A percentile compares a stretch with the other conserved stretches of the same genome.
phyloP scores from a whole-genome alignment of 2,888 invertebrate species.

The Trypoxylon attenuatum region DNA sequence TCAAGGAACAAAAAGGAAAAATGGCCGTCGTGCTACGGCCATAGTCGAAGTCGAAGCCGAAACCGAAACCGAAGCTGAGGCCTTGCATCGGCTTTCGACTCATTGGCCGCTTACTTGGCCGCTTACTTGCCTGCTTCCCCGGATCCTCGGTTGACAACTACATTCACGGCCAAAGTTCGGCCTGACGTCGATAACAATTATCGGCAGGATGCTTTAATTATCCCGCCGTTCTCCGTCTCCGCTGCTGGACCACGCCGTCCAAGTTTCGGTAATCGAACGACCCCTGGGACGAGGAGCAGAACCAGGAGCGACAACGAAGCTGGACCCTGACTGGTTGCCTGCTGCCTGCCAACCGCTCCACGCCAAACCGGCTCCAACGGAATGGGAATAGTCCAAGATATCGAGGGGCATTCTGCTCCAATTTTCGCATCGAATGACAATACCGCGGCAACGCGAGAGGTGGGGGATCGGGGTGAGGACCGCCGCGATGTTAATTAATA shows the following conservation, averaged over 20 bases:
- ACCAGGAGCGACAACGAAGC: no score
- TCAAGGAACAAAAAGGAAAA: slow-evolving; percentile 9
- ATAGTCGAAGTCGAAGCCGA: neutral
- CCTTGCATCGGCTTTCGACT: neutral
- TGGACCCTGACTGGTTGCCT: no score
- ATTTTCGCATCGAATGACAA: slow-evolving; percentile 35
- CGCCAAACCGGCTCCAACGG: slow-evolving; percentile 5
- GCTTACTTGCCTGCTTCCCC: neutral
- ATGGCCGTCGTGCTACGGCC: no score
- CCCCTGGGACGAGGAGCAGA: slow-evolving; percentile 15
- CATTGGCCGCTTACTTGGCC: slow-evolving; percentile 1
- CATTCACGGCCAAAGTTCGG: slow-evolving; percentile 46
- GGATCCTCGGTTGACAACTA: slow-evolving; percentile 47
- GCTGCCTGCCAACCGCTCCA: no score
- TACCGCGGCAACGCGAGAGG: no score
- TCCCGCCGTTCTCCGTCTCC: slow-evolving; percentile 42
- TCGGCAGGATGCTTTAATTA: slow-evolving; percentile 61
- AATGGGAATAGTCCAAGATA: slow-evolving; percentile 27
- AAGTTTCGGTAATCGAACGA: slow-evolving; percentile 55
- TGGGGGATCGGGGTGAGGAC: no score
- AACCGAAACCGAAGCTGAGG: neutral
- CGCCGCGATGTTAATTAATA: no score
- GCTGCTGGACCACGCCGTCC: slow-evolving; percentile 3
- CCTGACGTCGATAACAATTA: slow-evolving; percentile 62
- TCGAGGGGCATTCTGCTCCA: slow-evolving; percentile 40